Evolutionary conservation across 64 coral and sea anemone species (phyloP).

Genomic region (Actinia equina): DNA sequence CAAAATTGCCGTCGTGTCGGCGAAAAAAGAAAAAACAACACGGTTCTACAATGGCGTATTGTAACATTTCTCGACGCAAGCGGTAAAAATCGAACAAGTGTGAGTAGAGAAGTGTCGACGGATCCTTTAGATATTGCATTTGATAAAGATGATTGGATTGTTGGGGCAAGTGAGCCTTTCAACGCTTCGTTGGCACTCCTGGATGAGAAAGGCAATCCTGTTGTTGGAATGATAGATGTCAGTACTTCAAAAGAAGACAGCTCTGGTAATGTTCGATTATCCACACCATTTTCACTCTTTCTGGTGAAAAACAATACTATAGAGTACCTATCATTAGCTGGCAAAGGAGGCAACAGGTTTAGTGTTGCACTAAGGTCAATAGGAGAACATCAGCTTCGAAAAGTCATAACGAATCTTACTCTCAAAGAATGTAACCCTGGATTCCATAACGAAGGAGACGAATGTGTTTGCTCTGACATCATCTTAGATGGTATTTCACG

Average conservation of each 20-base stretch:
- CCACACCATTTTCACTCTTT: slow-evolving; percentile 60
- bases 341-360: slow-evolving; percentile 40
- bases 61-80: slow-evolving; percentile 39
- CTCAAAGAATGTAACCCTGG: slow-evolving; percentile 61
- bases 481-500: slow-evolving; percentile 28
- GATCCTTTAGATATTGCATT: slow-evolving; percentile 78
- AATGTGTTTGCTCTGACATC: slow-evolving; percentile 35
- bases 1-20: slow-evolving; percentile 69
- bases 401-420: slow-evolving; percentile 27
- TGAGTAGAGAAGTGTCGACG: slow-evolving; percentile 55
- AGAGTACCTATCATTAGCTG: slow-evolving; percentile 22
- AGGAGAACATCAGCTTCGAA: slow-evolving; percentile 41
- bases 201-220: slow-evolving; percentile 58
- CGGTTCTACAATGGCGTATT: slow-evolving; percentile 59
- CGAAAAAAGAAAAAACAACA: slow-evolving; percentile 53
- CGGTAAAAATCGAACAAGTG: slow-evolving; percentile 35
- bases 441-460: slow-evolving; percentile 33
- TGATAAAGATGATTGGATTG: slow-evolving; percentile 47
- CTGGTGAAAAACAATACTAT: slow-evolving; percentile 26
- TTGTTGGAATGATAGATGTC: slow-evolving; percentile 27
- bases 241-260: not conserved
- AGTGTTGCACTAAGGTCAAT: slow-evolving; percentile 47
- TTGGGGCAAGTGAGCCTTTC: slow-evolving; percentile 46
- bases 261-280: slow-evolving; percentile 26
- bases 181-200: slow-evolving; percentile 52